Conservation (phyloP, 2,888 invertebrate species). For the Agrypnus murinus region DNA sequence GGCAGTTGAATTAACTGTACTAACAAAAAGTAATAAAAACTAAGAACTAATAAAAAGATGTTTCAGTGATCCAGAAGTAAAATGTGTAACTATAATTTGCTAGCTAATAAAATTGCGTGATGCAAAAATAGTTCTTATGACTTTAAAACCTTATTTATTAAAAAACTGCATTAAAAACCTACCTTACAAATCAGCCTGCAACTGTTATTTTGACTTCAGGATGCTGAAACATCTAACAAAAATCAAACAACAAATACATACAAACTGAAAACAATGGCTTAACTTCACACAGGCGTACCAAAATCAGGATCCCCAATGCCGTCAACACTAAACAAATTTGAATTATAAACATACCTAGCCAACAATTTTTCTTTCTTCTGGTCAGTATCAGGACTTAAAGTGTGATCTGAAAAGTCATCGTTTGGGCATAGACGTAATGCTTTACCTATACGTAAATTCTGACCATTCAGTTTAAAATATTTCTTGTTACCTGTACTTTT, state of each 20-base stretch:
- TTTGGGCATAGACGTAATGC: conserved; percentile 69
- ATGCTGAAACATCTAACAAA: background rate
- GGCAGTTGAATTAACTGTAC: too few relatives aligned
- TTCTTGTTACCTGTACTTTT: conserved; percentile 65
- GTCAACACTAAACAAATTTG: conserved; percentile 69
- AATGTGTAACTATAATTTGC: too few relatives aligned
- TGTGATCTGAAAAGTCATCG: conserved; percentile 62
- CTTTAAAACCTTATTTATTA: too few relatives aligned
- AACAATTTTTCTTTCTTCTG: conserved; percentile 69
- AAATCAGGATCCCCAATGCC: conserved; percentile 81
- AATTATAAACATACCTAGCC: conserved; percentile 70
- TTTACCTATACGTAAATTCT: conserved; percentile 68
- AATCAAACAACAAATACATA: background rate
- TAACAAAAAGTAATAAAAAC: too few relatives aligned
- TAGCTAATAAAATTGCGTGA: too few relatives aligned
- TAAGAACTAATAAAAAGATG: too few relatives aligned
- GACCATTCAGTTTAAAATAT: conserved; percentile 67
- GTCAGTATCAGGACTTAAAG: conserved; percentile 62
- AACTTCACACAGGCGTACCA: conserved; percentile 78
- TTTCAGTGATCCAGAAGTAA: too few relatives aligned
- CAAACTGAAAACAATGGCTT: conserved; percentile 29
- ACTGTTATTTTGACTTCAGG: too few relatives aligned
- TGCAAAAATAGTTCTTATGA: too few relatives aligned
- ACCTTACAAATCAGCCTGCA: too few relatives aligned
- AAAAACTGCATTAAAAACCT: too few relatives aligned